Percentiles rank a stretch among this genome's conserved stretches.
phyloP scores from a whole-genome alignment of 2,797 vertebrate genomes.

The Gymnocypris eckloni region DNA sequence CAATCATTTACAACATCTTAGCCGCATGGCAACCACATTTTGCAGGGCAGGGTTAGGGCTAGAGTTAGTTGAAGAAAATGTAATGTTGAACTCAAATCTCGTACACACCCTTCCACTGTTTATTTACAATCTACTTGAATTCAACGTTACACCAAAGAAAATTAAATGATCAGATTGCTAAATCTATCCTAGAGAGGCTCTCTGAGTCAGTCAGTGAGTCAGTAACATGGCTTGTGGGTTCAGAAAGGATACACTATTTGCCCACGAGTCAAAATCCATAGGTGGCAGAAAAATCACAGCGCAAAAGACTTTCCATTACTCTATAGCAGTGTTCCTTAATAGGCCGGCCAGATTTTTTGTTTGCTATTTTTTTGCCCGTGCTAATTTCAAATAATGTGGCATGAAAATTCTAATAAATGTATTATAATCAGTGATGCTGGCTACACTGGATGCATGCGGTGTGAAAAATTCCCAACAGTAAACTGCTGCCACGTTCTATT shows the following conservation, averaged over 20 bases:
- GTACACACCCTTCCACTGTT: background rate
- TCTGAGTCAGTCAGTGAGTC: background rate
- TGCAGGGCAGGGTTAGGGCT: background rate
- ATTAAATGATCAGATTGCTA: constrained; percentile 36
- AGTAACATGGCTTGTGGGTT: constrained; percentile 11
- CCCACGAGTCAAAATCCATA: background rate
- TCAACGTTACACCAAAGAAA: background rate
- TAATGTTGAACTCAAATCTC: background rate
- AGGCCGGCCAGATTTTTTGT: no score
- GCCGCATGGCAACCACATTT: background rate
- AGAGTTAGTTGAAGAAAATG: background rate
- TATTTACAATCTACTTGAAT: constrained; percentile 15
- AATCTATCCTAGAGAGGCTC: constrained; percentile 16
- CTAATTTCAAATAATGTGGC: no score
- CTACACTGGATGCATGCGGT: no score
- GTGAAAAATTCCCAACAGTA: no score
- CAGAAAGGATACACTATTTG: constrained; percentile 9
- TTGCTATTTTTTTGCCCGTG: no score
- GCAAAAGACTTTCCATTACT: constrained; percentile 7
- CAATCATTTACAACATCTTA: constrained; percentile 10
- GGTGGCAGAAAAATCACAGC: background rate
- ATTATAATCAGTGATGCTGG: no score
- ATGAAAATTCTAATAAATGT: no score
- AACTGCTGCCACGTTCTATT: no score
- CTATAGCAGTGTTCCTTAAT: background rate